Conservation (phyloP, 2,113 vertebrate genomes). For the Pachypanchax playfairii region DNA sequence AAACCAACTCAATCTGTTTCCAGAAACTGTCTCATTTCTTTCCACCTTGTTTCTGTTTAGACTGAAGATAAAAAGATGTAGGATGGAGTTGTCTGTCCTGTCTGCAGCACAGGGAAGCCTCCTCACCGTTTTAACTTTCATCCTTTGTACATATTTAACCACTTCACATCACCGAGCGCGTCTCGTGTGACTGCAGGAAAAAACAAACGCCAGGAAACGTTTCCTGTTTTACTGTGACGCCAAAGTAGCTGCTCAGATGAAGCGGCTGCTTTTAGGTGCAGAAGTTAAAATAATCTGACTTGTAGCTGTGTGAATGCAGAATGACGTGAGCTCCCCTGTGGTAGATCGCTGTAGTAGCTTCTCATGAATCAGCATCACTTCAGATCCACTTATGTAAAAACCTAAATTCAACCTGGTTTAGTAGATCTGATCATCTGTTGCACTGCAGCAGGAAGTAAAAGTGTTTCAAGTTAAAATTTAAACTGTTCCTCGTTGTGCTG, state of each 20-base stretch:
- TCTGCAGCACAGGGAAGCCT: not conserved
- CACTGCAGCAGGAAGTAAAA: too few relatives aligned
- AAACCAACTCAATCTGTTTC: conserved; percentile 8
- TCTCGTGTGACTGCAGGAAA: not conserved
- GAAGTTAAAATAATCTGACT: too few relatives aligned
- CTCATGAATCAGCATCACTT: too few relatives aligned
- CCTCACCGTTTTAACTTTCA: not conserved
- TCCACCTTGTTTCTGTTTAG: not conserved
- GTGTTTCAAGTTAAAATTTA: too few relatives aligned
- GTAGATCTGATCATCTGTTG: too few relatives aligned
- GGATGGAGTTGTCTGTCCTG: not conserved
- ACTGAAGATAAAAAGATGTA: not conserved
- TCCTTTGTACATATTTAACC: conserved; percentile 79
- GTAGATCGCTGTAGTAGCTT: conserved; percentile 4
- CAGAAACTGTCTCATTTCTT: not conserved
- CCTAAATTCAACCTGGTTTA: too few relatives aligned
- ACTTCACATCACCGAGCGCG: not conserved
- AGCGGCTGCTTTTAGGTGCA: too few relatives aligned
- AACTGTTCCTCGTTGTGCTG: too few relatives aligned
- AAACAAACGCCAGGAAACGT: not conserved
- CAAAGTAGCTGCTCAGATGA: not conserved
- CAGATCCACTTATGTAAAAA: too few relatives aligned
- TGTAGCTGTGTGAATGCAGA: not conserved
- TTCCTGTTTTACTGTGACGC: not conserved
- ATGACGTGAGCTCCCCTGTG: conserved; percentile 26